Evolutionary conservation across 1,140 invertebrate genomes (phyloP), one percentile per base, ranked within the genome.

Genomic region (Drosophila eugracilis): DNA sequence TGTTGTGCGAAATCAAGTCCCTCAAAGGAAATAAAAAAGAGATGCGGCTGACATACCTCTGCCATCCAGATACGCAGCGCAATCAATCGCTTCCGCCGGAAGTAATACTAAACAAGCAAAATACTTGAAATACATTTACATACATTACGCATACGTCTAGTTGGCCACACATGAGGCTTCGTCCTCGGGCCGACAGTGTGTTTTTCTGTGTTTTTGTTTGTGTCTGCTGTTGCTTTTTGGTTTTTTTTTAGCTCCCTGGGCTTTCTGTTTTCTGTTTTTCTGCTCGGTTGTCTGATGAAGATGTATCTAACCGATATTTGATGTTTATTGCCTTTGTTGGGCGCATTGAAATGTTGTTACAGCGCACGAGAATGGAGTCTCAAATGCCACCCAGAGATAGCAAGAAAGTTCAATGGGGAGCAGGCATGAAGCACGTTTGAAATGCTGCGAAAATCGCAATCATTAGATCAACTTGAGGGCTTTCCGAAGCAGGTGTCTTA

Each of bases 281-380:
- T 30, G 47, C 36, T 75, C 28, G 66, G 39, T 53, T 77, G 73
- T 57, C 60, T 76, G 84, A 88, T 88, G 75, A 89, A 88, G 84
- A 88, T 88, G 84, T 89, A 88, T 89, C 84, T 83, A 88, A 83
- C 78, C 72, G 83, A 88, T 88, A 83, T 83, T 89, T 88, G 78
- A 83, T 88, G 83, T 88, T 83, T 89, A 88, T 88, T 81, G 74
- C 74, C 63, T 71, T 74, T 80, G 67, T 75, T 71, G 81, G 57
- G 54, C 66, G 47, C 62, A 86, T 86, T 63, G 71, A 88, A 78
- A 86, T 83, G 77, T 62, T 86, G 49, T 58, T 62, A 44, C 47
- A 50, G 12, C 24, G 21, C 26, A 24, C 9, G 15, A 42, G 47
- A 44, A 42, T 21, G 2, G 1, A 30, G 58, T 22, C 10, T 15